Evolutionary conservation across 2,113 vertebrate genomes (phyloP).

Genomic region (Saccopteryx bilineata): DNA sequence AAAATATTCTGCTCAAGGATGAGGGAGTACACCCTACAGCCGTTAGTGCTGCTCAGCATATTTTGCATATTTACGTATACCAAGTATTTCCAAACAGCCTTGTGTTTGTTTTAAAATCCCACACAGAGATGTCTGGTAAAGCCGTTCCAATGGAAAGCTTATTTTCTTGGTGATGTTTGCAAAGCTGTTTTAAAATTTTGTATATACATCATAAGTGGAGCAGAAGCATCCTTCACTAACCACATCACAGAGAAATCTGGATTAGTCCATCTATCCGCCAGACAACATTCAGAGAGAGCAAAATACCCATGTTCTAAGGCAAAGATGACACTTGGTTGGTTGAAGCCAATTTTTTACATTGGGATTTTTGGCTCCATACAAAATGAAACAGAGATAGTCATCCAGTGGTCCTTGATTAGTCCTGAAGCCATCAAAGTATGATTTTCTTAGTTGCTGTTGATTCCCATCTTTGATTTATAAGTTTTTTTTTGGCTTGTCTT

Average conservation of each 20-base stretch:
- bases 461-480: background rate
- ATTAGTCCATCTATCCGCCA: background rate
- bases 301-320: background rate
- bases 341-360: background rate
- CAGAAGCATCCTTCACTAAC: background rate
- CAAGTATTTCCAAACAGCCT: conserved; percentile 88
- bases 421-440: background rate
- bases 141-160: conserved; percentile 81
- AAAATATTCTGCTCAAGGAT: conserved; percentile 81
- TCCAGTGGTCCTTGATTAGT: background rate
- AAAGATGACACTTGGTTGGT: background rate
- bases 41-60: conserved; percentile 87
- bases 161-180: conserved; percentile 78
- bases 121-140: conserved; percentile 83
- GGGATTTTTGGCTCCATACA: background rate
- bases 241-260: conserved; percentile 4
- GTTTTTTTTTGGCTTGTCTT: background rate
- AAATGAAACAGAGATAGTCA: background rate
- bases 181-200: conserved; percentile 79
- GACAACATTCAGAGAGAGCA: background rate
- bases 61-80: conserved; percentile 90
- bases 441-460: conserved; percentile 36
- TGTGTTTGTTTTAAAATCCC: conserved; percentile 88
- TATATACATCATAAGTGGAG: conserved; percentile 10
- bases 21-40: conserved; percentile 85